Evolutionary conservation across 2,888 invertebrate species (phyloP).

Genomic region (Venustoraphidia nigricollis): DNA sequence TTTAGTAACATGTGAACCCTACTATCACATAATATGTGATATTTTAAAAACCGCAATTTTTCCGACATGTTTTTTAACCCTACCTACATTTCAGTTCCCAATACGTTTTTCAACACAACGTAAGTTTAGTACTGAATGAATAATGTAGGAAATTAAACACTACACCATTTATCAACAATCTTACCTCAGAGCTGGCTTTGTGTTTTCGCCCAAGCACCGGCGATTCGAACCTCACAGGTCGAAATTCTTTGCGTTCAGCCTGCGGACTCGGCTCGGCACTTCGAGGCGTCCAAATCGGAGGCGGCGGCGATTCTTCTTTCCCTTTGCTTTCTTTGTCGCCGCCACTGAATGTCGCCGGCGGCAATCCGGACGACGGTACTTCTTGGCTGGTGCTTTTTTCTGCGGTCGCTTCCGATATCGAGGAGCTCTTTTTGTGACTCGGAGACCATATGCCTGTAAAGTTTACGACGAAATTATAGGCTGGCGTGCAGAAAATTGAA

Average conservation of each 20-base stretch:
- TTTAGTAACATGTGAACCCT: too few relatives aligned
- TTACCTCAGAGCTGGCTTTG: constrained; percentile 22
- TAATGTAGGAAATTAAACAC: too few relatives aligned
- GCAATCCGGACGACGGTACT: constrained; percentile 24
- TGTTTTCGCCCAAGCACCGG: constrained; percentile 42
- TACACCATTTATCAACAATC: background rate
- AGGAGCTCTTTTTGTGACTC: constrained; percentile 32
- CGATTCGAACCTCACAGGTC: constrained; percentile 62
- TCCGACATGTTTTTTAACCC: too few relatives aligned
- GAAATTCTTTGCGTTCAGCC: constrained; percentile 59
- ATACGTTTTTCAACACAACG: too few relatives aligned
- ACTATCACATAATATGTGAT: too few relatives aligned
- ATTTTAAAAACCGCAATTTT: too few relatives aligned
- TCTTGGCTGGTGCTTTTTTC: constrained; percentile 18
- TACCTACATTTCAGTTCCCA: too few relatives aligned
- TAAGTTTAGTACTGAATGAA: too few relatives aligned
- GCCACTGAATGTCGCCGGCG: constrained; percentile 28
- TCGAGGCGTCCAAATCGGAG: constrained; percentile 66
- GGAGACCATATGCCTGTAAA: constrained; percentile 12
- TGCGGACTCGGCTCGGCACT: constrained; percentile 56
- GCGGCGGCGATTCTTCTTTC: constrained; percentile 36
- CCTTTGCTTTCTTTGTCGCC: constrained; percentile 22
- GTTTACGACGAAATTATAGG: too few relatives aligned
- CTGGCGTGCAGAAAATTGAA: too few relatives aligned
- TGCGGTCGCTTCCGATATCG: constrained; percentile 23